These are phyloP conservation scores for Zhengitettix transpicula DNA, from an alignment of 2,888 invertebrate species.

Conservation along the genomic window DNA sequence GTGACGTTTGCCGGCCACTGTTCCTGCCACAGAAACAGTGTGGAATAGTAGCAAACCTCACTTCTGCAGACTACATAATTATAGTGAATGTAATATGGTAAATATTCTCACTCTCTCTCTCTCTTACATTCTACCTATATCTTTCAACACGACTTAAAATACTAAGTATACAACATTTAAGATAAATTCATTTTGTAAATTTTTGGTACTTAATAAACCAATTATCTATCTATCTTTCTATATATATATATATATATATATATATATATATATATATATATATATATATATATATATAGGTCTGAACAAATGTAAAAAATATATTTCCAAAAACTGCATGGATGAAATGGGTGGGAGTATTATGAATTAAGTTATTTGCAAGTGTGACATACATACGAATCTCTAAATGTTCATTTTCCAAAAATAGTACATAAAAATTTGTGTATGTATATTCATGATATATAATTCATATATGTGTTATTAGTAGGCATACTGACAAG, in stretches of 20 bases:
- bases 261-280: background rate
- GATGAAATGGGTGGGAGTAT: background rate
- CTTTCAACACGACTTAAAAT: conserved; percentile 1
- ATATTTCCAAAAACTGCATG: conserved; percentile 8
- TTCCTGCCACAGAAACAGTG: too few species aligned
- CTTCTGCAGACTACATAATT: too few species aligned
- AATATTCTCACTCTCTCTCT: conserved; percentile 2
- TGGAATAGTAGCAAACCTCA: too few species aligned
- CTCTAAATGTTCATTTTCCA: conserved; percentile 7
- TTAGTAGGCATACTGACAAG: too few species aligned
- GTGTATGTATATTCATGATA: background rate
- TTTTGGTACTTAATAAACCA: background rate
- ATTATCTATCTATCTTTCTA: background rate
- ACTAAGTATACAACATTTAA: conserved; percentile 5
- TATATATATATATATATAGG: conserved; percentile 1
- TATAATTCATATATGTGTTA: background rate
- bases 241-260: background rate
- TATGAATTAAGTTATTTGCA: conserved; percentile 1
- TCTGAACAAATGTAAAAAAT: conserved; percentile 12
- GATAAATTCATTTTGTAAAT: conserved; percentile 4
- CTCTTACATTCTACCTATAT: background rate
- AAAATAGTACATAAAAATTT: conserved; percentile 11
- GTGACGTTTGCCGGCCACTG: too few species aligned
- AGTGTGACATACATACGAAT: conserved; percentile 1
- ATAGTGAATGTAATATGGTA: too few species aligned